Evolutionary conservation across 2,797 vertebrate genomes (phyloP), one percentile per base, ranked within the genome.

Genomic region (Ctenopoma kingsleyae): DNA sequence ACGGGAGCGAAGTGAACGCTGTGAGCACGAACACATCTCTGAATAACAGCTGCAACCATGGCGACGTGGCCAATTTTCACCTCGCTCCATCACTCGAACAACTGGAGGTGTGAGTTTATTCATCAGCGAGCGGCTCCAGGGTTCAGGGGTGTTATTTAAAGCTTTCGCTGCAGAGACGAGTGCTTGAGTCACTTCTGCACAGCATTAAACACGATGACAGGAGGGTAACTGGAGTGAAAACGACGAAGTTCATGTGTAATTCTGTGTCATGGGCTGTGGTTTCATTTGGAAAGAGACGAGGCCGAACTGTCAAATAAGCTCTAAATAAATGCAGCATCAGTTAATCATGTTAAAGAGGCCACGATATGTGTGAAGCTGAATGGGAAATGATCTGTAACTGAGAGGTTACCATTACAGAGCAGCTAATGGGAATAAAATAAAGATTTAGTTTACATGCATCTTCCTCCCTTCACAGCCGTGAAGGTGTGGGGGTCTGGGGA

Each of bases 31-130:
- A 23, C 19, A 22, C 6, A 13, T 32, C 41, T 46, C 49, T 32
- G 19, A 35, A 6, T 27, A 38, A 36, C 48, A 61, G 32, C 44
- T 58, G 61, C 44, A 63, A 3, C 66, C 66, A 44, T 53, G 49
- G 41, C 5, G 61, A 65, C 35, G 19, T 3, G 12, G 27, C 11
- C 49, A 17, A 22, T 38, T 32, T 36, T 35, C 5, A 35, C 2
- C 50, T 61, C 30, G 0, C 2, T 44, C 17, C 12, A 32, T 32
- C 32, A 20, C 22, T 62, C 51, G 50, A 5, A 43, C 36, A 16
- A 5, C 25, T 44, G 19, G 15, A 71, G 51, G 25, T 50, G 59
- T 48, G 51, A 44, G 36, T 17, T 43, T 35, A 15, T 35, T 56
- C 59, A 56, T 43, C 68, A 32, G 35, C 25, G 1, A 17, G 61